phyloP scores from a whole-genome alignment of 2,888 invertebrate genomes.

The Hypselothyrea guttata region DNA sequence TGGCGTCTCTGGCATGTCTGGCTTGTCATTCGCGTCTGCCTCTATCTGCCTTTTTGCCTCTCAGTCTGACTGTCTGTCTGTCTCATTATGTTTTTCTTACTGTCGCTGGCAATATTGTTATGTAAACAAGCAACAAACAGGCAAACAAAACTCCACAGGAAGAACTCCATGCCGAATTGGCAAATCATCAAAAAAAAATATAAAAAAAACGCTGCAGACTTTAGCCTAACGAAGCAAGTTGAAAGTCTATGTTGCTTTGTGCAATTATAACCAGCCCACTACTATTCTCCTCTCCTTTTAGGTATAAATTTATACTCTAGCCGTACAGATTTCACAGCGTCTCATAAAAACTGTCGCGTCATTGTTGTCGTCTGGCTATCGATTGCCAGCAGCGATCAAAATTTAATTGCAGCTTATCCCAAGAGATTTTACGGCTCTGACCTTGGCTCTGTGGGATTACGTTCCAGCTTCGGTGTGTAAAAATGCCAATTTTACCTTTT shows the following conservation, averaged over 20 bases:
- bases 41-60: conserved; percentile 20
- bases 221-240: conserved; percentile 52
- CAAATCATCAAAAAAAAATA: conserved; percentile 54
- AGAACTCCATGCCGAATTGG: conserved; percentile 43
- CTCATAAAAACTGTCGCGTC: conserved; percentile 28
- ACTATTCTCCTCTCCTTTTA: background rate
- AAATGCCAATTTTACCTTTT: conserved; percentile 8
- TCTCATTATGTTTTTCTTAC: conserved; percentile 62
- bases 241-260: conserved; percentile 57
- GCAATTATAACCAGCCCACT: conserved; percentile 52
- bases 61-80: conserved; percentile 49
- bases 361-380: conserved; percentile 38
- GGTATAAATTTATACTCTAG: too few relatives aligned
- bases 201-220: conserved; percentile 24
- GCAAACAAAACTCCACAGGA: conserved; percentile 36
- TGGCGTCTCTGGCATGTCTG: conserved; percentile 44
- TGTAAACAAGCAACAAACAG: conserved; percentile 61
- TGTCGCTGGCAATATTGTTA: conserved; percentile 63
- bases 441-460: conserved; percentile 21
- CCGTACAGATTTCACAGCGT: background rate
- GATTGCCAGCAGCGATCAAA: conserved; percentile 31
- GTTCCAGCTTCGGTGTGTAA: conserved; percentile 24
- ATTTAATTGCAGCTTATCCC: conserved; percentile 42
- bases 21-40: conserved; percentile 29
- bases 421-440: conserved; percentile 20